Evolutionary conservation across 2,113 vertebrate genomes (phyloP).

Genomic region (Phrynosoma blainvillii): DNA sequence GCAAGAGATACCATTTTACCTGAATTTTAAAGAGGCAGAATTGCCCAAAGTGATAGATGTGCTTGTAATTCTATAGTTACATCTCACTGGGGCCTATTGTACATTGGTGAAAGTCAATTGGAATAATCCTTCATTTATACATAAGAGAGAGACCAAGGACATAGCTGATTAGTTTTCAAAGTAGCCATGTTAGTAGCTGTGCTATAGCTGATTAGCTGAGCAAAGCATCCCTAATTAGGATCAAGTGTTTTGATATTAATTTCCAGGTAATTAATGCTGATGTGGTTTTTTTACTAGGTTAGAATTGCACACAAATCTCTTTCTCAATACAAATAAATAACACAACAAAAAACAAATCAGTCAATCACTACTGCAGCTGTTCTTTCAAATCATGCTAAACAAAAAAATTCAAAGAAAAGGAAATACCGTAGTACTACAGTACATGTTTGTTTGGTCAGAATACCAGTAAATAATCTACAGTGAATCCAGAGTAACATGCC

Average conservation of each 20-base stretch:
- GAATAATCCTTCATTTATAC: conserved; percentile 50
- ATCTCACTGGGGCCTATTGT: conserved; percentile 37
- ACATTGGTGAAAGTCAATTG: neutral
- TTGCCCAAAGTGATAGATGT: no score
- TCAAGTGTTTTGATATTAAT: conserved; percentile 63
- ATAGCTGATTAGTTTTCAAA: neutral
- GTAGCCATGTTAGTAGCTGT: neutral
- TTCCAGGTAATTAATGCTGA: conserved; percentile 72
- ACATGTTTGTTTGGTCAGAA: conserved; percentile 32
- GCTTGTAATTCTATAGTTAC: neutral
- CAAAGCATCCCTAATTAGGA: conserved; percentile 59
- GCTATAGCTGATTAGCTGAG: conserved; percentile 30
- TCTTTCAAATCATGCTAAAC: conserved; percentile 56
- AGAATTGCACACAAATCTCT: conserved; percentile 53
- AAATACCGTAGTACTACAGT: accelerated
- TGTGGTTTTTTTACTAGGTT: conserved; percentile 50
- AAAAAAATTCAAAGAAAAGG: conserved; percentile 31
- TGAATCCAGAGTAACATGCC: neutral
- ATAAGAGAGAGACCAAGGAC: conserved; percentile 48
- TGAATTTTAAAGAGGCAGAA: neutral
- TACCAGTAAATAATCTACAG: conserved; percentile 29
- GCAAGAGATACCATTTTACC: neutral
- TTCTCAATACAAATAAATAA: conserved; percentile 64
- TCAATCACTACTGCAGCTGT: conserved; percentile 41
- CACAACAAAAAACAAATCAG: conserved; percentile 48